Conservation (phyloP, 2,888 invertebrate species). For the Pteria penguin region DNA sequence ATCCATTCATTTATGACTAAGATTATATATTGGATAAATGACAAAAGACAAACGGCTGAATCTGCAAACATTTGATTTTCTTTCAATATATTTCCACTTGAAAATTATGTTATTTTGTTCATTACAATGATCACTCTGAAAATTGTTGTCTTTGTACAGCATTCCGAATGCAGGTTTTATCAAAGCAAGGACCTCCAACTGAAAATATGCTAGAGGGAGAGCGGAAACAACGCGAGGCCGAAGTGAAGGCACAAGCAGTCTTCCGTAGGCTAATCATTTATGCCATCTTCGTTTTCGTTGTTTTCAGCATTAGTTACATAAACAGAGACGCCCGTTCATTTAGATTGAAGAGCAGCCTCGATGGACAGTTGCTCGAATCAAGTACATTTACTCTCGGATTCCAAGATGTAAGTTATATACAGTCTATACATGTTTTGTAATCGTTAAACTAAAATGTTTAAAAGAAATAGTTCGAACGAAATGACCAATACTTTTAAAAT, state of each 20-base stretch:
- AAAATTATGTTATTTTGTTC: neutral
- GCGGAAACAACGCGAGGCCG: constrained; percentile 14
- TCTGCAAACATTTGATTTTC: too few species aligned
- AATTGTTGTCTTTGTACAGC: constrained; percentile 12
- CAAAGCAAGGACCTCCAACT: constrained; percentile 29
- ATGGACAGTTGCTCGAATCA: constrained; percentile 11
- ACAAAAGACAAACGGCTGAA: too few species aligned
- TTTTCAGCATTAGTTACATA: constrained; percentile 35
- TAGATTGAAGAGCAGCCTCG: constrained; percentile 16
- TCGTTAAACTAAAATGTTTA: neutral
- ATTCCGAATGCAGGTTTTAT: constrained; percentile 35
- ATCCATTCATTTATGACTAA: too few species aligned
- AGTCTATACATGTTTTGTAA: neutral
- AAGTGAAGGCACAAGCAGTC: constrained; percentile 28
- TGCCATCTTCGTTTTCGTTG: constrained; percentile 28
- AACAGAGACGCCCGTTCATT: constrained; percentile 35
- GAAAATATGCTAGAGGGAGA: constrained; percentile 19
- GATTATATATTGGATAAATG: too few species aligned
- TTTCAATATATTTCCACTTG: too few species aligned
- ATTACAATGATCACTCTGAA: too few species aligned
- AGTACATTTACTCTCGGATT: constrained; percentile 25
- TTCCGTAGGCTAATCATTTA: constrained; percentile 31
- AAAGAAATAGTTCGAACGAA: neutral
- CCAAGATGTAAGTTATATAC: constrained; percentile 19
- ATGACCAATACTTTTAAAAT: too few species aligned